These are phyloP conservation scores for Ladona fulva DNA, from an alignment of 1,140 invertebrate genomes.

Conservation along the genomic window DNA sequence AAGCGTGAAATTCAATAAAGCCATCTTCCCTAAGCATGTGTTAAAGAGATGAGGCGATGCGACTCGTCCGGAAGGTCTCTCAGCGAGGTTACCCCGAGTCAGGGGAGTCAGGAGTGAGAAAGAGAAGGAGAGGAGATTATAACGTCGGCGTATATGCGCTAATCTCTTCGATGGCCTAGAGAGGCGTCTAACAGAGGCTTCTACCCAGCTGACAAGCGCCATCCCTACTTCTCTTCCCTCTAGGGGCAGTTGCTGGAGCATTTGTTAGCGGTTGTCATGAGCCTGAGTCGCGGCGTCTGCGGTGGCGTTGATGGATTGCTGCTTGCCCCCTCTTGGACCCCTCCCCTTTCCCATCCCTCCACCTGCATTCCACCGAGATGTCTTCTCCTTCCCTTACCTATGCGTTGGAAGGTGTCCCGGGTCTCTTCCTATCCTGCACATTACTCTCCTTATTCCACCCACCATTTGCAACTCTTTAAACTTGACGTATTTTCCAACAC, in stretches of 20 bases:
- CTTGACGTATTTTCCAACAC: too few relatives aligned
- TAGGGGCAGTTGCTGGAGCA: background rate
- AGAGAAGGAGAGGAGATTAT: background rate
- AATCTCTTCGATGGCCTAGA: background rate
- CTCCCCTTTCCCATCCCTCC: background rate
- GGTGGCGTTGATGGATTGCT: conserved; percentile 6
- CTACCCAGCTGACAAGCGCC: background rate
- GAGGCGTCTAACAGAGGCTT: background rate
- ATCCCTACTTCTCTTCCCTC: background rate
- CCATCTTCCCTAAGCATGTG: too few relatives aligned
- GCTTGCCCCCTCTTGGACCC: background rate
- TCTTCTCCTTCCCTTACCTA: background rate
- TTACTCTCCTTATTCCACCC: background rate
- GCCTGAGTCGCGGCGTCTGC: background rate
- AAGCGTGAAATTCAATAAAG: too few relatives aligned
- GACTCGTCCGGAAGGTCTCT: too few relatives aligned
- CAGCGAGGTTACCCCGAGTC: too few relatives aligned
- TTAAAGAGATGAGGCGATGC: too few relatives aligned
- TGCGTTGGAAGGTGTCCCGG: too few relatives aligned
- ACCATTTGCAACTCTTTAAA: too few relatives aligned
- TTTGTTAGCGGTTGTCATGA: conserved; percentile 4
- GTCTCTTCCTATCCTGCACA: too few relatives aligned
- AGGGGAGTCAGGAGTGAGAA: background rate
- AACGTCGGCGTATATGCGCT: background rate
- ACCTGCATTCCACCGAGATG: background rate